A percentile compares a stretch with the other conserved stretches of the same genome.
Conservation (phyloP, 2,888 invertebrate species). For the Poecilus cupreus region DNA sequence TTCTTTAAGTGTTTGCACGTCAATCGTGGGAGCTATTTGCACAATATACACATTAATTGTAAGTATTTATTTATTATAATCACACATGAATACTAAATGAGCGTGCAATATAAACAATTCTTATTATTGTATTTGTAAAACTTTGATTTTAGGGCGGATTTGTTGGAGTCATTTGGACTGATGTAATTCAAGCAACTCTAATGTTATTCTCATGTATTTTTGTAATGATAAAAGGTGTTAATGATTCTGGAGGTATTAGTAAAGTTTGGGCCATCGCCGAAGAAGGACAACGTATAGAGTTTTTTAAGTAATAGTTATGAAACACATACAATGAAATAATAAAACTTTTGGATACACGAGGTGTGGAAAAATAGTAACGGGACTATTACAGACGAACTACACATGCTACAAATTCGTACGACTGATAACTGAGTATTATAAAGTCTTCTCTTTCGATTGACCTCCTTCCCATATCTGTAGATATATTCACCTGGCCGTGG, state of each 20-base stretch:
- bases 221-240: background rate
- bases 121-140: too few relatives aligned
- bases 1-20: background rate
- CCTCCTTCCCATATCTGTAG: too few relatives aligned
- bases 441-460: too few relatives aligned
- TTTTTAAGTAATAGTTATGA: background rate
- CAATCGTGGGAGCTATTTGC: slow-evolving; percentile 20
- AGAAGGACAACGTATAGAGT: background rate
- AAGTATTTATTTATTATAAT: too few relatives aligned
- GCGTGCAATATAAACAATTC: too few relatives aligned
- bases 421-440: too few relatives aligned
- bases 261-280: background rate
- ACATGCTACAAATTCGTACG: too few relatives aligned
- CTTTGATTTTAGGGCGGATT: slow-evolving; percentile 11
- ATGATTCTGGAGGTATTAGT: background rate
- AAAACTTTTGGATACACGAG: too few relatives aligned
- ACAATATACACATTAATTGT: slow-evolving; percentile 34
- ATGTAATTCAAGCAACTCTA: background rate
- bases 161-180: background rate
- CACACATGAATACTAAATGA: too few relatives aligned
- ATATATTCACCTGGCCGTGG: too few relatives aligned
- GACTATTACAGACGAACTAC: too few relatives aligned
- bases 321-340: background rate
- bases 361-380: too few relatives aligned
- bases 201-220: background rate